Evolutionary conservation across 1,140 invertebrate genomes (phyloP).

Genomic region (Tribolium castaneum): DNA sequence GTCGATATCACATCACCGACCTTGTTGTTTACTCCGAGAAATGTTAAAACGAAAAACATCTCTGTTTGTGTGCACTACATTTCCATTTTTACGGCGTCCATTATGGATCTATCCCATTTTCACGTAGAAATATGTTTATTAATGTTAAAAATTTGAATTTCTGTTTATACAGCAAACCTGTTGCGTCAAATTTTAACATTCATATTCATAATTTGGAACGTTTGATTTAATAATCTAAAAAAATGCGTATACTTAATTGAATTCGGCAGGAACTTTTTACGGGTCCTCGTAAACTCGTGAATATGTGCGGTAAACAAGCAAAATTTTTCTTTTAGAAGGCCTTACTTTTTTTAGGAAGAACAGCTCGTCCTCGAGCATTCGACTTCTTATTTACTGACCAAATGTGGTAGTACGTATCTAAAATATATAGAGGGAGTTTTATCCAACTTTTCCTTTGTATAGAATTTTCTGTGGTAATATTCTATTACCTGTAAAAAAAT

Average conservation of each 20-base stretch:
- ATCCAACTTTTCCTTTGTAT: too few relatives aligned
- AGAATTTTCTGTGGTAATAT: too few relatives aligned
- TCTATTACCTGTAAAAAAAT: background rate
- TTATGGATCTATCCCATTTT: slow-evolving; percentile 2
- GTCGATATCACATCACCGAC: too few relatives aligned
- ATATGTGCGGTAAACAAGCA: background rate
- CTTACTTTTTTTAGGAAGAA: background rate
- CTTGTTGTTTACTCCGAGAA: background rate
- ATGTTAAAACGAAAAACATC: background rate
- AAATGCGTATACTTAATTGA: background rate
- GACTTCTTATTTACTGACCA: too few relatives aligned
- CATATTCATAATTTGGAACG: background rate
- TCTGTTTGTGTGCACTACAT: background rate
- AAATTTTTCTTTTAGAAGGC: background rate
- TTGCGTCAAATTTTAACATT: background rate
- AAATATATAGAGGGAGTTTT: too few relatives aligned
- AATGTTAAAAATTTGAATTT: slow-evolving; percentile 2
- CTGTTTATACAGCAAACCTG: slow-evolving; percentile 1
- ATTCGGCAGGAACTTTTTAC: background rate
- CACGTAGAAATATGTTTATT: slow-evolving; percentile 2
- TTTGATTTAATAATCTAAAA: background rate
- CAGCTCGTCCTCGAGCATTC: background rate
- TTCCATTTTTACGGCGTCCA: slow-evolving; percentile 9
- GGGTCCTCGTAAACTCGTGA: background rate
- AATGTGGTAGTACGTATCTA: too few relatives aligned